Evolutionary conservation across 2,113 vertebrate species (phyloP).

Genomic region (Rhegmatorhina hoffmannsi): DNA sequence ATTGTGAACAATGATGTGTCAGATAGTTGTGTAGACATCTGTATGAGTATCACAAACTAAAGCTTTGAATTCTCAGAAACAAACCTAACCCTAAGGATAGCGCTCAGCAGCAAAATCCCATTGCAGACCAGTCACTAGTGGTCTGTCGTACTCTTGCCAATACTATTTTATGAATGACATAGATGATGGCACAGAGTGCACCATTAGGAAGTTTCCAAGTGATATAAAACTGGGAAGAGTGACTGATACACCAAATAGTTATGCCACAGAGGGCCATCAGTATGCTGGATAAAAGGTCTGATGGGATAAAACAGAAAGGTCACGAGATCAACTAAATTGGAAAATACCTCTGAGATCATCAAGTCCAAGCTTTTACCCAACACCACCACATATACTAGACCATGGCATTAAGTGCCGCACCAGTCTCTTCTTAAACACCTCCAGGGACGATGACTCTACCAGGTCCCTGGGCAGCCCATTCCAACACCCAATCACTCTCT

Average conservation of each 20-base stretch:
- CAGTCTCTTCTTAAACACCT: too few species aligned
- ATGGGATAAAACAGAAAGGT: neutral
- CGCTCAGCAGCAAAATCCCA: neutral
- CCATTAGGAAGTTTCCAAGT: neutral
- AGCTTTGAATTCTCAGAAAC: neutral
- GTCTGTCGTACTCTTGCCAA: accelerated
- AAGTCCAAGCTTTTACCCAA: too few species aligned
- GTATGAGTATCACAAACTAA: neutral
- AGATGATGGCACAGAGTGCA: neutral
- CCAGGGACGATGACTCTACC: too few species aligned
- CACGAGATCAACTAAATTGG: neutral
- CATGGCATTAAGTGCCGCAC: too few species aligned
- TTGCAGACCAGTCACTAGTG: neutral
- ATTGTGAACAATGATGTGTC: accelerated
- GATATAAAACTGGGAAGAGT: neutral
- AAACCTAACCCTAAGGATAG: neutral
- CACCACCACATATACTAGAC: too few species aligned
- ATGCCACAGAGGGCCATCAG: neutral
- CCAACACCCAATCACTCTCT: too few species aligned
- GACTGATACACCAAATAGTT: neutral
- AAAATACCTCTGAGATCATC: too few species aligned
- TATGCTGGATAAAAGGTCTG: neutral
- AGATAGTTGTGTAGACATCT: neutral
- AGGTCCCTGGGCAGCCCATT: too few species aligned
- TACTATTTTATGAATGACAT: neutral